Conservation (phyloP, 2,797 vertebrate species). For the Parambassis ranga region DNA sequence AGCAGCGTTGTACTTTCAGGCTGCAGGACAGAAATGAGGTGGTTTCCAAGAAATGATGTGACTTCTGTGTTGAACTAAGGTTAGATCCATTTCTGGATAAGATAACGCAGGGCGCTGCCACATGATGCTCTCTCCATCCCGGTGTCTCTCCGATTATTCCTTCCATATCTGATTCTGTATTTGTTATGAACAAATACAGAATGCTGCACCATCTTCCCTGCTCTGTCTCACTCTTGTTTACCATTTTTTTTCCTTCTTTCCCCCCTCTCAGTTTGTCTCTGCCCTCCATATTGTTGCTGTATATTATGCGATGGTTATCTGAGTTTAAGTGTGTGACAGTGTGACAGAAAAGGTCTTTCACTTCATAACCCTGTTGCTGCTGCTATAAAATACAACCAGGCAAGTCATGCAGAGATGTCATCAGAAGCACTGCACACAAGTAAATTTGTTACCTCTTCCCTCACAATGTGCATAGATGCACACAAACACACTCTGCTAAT, state of each 20-base stretch:
- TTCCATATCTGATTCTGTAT: slow-evolving; percentile 35
- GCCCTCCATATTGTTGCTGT: slow-evolving; percentile 24
- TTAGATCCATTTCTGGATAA: slow-evolving; percentile 54
- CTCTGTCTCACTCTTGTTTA: slow-evolving; percentile 1
- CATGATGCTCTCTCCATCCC: slow-evolving; percentile 36
- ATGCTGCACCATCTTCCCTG: slow-evolving; percentile 5
- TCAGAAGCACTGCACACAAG: background rate
- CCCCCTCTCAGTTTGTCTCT: slow-evolving; percentile 14
- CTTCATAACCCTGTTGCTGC: slow-evolving; percentile 16
- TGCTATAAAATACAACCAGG: slow-evolving; percentile 23
- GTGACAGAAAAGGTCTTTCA: slow-evolving; percentile 39
- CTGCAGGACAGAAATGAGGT: slow-evolving; percentile 10
- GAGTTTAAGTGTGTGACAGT: slow-evolving; percentile 41
- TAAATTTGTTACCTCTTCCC: too few relatives aligned
- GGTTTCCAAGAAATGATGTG: slow-evolving; percentile 50
- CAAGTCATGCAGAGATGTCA: background rate
- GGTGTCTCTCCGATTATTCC: slow-evolving; percentile 34
- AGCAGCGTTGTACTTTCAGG: background rate
- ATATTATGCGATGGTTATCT: slow-evolving; percentile 63
- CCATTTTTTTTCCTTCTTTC: slow-evolving; percentile 19
- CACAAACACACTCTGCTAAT: slow-evolving; percentile 8
- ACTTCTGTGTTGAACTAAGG: slow-evolving; percentile 33
- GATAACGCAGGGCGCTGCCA: slow-evolving; percentile 38
- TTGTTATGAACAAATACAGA: slow-evolving; percentile 45
- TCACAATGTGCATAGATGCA: background rate